Percentiles rank a stretch among this genome's conserved stretches.
Conservation (phyloP, 2,888 invertebrate species). For the Pycnomerus fuliginosus region DNA sequence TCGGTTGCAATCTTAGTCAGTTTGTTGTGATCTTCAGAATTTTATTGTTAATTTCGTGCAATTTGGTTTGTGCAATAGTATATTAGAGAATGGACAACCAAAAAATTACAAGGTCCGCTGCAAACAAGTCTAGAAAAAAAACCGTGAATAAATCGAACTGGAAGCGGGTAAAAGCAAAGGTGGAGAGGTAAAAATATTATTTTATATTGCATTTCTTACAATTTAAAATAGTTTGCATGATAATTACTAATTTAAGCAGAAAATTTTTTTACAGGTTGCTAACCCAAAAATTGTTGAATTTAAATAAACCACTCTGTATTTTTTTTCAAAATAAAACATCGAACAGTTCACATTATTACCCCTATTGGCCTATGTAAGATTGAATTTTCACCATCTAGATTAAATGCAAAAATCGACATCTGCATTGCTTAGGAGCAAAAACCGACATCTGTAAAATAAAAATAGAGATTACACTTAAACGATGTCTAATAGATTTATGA, state of each 20-base stretch:
- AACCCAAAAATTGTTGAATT: not conserved
- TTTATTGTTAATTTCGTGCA: too few relatives aligned
- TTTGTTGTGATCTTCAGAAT: too few relatives aligned
- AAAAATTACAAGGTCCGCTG: not conserved
- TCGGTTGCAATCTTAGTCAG: too few relatives aligned
- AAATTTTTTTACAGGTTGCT: not conserved
- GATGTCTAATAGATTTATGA: too few relatives aligned
- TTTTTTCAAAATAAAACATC: too few relatives aligned
- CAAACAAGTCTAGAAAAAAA: not conserved
- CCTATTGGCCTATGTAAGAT: too few relatives aligned
- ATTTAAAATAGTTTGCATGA: too few relatives aligned
- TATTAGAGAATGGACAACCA: too few relatives aligned
- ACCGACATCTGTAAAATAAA: not conserved
- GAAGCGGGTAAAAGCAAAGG: not conserved
- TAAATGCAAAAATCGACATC: not conserved
- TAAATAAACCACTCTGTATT: too few relatives aligned
- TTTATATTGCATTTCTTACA: too few relatives aligned
- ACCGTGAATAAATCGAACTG: not conserved
- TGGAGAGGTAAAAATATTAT: not conserved
- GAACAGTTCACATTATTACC: too few relatives aligned
- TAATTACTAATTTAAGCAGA: not conserved
- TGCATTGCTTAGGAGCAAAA: not conserved
- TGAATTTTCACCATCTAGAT: not conserved
- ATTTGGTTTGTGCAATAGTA: too few relatives aligned
- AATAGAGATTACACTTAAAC: not conserved